Percentiles rank a stretch among this genome's conserved stretches.
Evolutionary conservation across 2,113 vertebrate genomes (phyloP).

Genomic region (Sakesphorus luctuosus): DNA sequence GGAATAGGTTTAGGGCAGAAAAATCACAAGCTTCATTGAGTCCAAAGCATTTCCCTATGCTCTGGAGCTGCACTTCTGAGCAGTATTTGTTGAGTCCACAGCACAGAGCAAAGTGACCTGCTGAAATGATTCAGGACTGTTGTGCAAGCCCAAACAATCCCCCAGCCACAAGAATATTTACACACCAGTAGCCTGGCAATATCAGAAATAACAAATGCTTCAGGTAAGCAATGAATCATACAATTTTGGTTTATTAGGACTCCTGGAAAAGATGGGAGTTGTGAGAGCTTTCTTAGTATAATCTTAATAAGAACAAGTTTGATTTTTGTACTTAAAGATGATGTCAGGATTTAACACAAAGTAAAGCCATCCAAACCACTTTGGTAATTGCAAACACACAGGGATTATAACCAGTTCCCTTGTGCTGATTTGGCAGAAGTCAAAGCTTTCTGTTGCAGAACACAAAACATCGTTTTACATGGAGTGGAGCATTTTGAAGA

Average conservation of each 20-base stretch:
- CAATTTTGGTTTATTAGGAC: neutral
- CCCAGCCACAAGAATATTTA: neutral
- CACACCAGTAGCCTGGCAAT: slow-evolving; percentile 26
- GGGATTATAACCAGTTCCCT: neutral
- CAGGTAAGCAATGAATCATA: neutral
- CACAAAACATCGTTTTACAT: neutral
- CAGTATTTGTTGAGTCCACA: neutral
- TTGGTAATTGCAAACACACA: neutral
- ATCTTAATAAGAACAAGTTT: neutral
- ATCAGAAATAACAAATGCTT: neutral
- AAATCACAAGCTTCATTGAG: neutral
- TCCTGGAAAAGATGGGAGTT: slow-evolving; percentile 1
- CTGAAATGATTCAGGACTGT: neutral
- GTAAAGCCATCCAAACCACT: slow-evolving; percentile 6
- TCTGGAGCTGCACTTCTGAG: neutral
- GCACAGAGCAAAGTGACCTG: slow-evolving; percentile 33
- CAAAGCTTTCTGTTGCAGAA: neutral
- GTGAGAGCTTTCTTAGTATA: neutral
- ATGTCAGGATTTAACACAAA: slow-evolving; percentile 25
- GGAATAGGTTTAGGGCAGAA: neutral
- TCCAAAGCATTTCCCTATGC: neutral
- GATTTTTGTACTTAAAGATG: slow-evolving; percentile 8
- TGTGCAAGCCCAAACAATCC: slow-evolving; percentile 36
- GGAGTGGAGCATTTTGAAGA: neutral
- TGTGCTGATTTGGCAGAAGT: neutral